These are phyloP conservation scores for Alviniconcha strummeri DNA, from an alignment of 2,888 invertebrate species.

Conservation along the genomic window DNA sequence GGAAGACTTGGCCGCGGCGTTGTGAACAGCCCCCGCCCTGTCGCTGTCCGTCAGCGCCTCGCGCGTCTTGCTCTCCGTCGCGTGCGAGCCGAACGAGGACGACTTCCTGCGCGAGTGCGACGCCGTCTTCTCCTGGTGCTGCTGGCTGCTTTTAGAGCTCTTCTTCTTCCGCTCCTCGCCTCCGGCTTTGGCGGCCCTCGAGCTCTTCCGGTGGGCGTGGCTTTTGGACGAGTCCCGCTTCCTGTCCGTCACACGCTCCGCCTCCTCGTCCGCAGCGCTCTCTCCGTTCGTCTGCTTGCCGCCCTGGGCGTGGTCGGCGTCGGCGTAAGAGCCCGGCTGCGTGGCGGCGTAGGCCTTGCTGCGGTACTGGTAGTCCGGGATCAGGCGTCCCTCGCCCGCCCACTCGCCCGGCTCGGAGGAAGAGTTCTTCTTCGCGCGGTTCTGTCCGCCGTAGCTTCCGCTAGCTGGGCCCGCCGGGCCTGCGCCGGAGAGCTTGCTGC, in stretches of 20 bases:
- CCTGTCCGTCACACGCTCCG: no score
- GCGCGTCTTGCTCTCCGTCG: background rate
- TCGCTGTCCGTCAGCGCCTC: no score
- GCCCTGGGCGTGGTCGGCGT: background rate
- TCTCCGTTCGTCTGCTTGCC: background rate
- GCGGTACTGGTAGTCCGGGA: conserved; percentile 31
- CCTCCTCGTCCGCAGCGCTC: background rate
- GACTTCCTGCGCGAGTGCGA: background rate
- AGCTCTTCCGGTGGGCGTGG: background rate
- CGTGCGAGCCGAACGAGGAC: background rate
- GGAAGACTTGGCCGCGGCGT: background rate
- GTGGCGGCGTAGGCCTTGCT: background rate
- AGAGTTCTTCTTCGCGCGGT: background rate
- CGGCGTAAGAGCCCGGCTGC: background rate
- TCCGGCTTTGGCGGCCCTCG: background rate
- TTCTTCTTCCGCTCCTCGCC: background rate
- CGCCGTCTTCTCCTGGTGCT: background rate
- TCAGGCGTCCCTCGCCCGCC: background rate
- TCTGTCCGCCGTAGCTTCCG: background rate
- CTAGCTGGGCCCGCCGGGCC: background rate
- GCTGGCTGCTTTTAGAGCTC: background rate
- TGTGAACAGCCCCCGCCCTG: background rate
- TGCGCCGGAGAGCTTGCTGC: conserved; percentile 8
- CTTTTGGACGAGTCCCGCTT: background rate
- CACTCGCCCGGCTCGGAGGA: background rate